Conservation (phyloP, 2,888 invertebrate species). For the Drosophila vallismaia region DNA sequence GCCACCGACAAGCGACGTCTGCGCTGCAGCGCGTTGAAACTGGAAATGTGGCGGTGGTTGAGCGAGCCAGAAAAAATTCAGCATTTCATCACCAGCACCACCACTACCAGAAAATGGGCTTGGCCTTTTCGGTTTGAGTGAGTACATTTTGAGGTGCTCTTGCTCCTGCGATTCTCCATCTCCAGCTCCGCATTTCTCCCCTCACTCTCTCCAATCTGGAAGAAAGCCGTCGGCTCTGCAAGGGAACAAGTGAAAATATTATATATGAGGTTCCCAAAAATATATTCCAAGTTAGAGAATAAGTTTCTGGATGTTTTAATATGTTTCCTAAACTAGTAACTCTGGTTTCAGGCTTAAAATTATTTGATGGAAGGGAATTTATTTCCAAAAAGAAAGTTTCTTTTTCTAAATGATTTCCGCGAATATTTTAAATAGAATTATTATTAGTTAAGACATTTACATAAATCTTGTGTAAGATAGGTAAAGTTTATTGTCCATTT, state of each 20-base stretch:
- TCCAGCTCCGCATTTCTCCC: slow-evolving; percentile 21
- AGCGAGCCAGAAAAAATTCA: slow-evolving; percentile 61
- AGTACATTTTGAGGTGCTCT: slow-evolving; percentile 55
- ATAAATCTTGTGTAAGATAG: no score
- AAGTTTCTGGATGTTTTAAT: background rate
- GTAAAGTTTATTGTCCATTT: no score
- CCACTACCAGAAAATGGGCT: slow-evolving; percentile 61
- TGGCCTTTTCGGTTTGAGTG: slow-evolving; percentile 64
- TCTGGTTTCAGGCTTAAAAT: no score
- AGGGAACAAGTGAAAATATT: background rate
- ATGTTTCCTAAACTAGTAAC: background rate
- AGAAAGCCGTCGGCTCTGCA: slow-evolving; percentile 18
- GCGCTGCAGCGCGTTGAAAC: slow-evolving; percentile 72
- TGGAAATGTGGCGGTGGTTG: slow-evolving; percentile 74
- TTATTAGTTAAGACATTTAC: no score
- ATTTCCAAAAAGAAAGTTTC: background rate
- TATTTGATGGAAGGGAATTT: no score
- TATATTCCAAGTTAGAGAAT: background rate
- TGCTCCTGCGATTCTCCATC: slow-evolving; percentile 34
- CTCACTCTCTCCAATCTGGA: slow-evolving; percentile 10
- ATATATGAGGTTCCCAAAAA: background rate
- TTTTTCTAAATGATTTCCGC: no score
- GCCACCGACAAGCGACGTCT: slow-evolving; percentile 65
- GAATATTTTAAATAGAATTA: no score
- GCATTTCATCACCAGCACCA: slow-evolving; percentile 55